Base-by-base conservation (phyloP, 2,888 invertebrate species). In the Agonopterix heracliana region DNA sequence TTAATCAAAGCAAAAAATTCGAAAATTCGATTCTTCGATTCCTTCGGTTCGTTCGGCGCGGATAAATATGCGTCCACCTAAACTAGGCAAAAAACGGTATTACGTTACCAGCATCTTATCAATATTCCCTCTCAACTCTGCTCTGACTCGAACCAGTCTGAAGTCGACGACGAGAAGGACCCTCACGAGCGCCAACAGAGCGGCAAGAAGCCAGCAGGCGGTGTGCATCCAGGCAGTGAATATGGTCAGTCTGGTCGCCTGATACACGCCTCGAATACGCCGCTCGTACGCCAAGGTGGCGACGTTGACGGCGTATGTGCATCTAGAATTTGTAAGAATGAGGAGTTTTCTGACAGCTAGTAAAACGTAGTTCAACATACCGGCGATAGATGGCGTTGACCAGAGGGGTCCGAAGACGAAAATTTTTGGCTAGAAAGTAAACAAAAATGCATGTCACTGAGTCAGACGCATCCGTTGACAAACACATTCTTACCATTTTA, bases 171-270 rank as follows among this genome's bases (percentile, higher is more conserved):
- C 81, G 5, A 87, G 58, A 0, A 82, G 44, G 8, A 87, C 71
- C 9, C 88, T 66, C 1, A 62, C 52, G 10, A 81, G 34, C 0
- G 77, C 66, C 4, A 88, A 59, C 3, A 77, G 36, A 0, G 82
- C 77, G 0, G 86, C 80, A 2, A 78, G 56, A 3, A 86, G 41
- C 88, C 88, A 88, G 65, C 87, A 87, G 10, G 54, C 3, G 1
- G 87, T 86, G 59, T 87, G 85, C 1, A 87, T 65, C 88, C 88
- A 88, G 1, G 88, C 84, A 0, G 88, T 71, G 2, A 74, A 41
- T 45, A 85, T 78, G 0, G 86, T 86, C 5, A 88, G 72, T 11
- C 64, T 66, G 1, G 75, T 82, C 3, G 84, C 85, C 52, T 85
- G 85, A 66, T 81, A 85, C 26, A 87, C 86, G 3, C 86, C 86